A percentile compares a stretch with the other conserved stretches of the same genome.
These are phyloP conservation scores for Mystacides longicornis DNA, from an alignment of 2,888 invertebrate genomes.

Conservation along the genomic window DNA sequence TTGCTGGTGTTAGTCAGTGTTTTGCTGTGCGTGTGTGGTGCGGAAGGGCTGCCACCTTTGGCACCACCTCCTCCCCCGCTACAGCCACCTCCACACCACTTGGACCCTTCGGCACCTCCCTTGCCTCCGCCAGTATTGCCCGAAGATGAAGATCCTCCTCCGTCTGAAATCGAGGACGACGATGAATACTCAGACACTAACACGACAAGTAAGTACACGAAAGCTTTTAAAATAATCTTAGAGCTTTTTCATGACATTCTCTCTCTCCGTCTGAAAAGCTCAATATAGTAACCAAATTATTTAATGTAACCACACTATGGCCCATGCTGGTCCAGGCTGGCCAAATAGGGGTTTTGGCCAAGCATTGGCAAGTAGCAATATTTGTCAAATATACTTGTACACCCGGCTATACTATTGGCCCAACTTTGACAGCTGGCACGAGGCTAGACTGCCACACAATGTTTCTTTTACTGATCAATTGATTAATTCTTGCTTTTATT, in stretches of 20 bases:
- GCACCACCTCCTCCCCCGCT: conserved; percentile 3
- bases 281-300: too few species aligned
- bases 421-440: too few species aligned
- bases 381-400: too few species aligned
- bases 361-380: too few species aligned
- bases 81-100: conserved; percentile 26
- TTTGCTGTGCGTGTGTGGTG: conserved; percentile 21
- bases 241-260: neutral
- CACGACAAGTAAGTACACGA: conserved; percentile 38
- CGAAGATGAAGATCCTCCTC: conserved; percentile 32
- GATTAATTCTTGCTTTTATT: too few species aligned
- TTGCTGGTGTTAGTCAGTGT: conserved; percentile 12
- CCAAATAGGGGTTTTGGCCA: too few species aligned
- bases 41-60: conserved; percentile 32
- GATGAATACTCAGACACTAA: conserved; percentile 48
- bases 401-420: too few species aligned
- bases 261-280: too few species aligned
- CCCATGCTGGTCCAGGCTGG: too few species aligned
- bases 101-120: neutral
- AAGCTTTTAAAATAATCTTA: neutral
- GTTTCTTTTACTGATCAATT: too few species aligned
- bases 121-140: conserved; percentile 3
- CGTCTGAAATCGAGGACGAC: conserved; percentile 28
- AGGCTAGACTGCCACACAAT: too few species aligned
- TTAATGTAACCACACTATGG: too few species aligned